Conservation (phyloP, 2,113 vertebrate species). For the Dipodomys stephensi region DNA sequence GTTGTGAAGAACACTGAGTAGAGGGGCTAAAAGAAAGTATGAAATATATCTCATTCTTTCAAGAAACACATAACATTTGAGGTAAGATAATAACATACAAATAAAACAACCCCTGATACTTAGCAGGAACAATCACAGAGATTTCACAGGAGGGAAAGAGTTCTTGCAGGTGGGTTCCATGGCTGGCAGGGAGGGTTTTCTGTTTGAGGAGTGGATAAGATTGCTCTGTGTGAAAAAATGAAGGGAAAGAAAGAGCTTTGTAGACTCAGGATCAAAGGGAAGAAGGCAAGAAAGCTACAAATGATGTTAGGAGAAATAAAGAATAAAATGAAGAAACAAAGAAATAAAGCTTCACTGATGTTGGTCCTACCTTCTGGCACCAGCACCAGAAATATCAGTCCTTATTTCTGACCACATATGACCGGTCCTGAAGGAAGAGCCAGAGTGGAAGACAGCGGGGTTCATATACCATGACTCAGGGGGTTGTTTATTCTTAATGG, state of each 20-base stretch:
- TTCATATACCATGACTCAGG: not conserved
- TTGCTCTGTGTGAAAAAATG: not conserved
- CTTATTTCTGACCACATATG: not conserved
- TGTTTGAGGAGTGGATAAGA: too few relatives aligned
- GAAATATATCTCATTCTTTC: conserved; percentile 20
- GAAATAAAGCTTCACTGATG: not conserved
- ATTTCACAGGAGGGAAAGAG: not conserved
- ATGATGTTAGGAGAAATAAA: not conserved
- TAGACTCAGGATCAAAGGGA: not conserved
- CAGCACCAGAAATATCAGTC: not conserved
- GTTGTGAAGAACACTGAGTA: not conserved
- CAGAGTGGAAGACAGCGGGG: not conserved
- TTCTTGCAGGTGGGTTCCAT: not conserved
- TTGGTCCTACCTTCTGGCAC: not conserved
- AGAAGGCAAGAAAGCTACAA: not conserved
- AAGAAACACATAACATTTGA: not conserved
- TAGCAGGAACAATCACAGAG: not conserved
- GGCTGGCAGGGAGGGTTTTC: too few relatives aligned
- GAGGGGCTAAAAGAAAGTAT: too few relatives aligned
- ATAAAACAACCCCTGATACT: not conserved
- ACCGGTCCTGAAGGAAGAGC: not conserved
- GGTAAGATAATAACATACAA: not conserved
- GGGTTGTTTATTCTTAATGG: not conserved
- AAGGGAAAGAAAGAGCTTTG: not conserved
- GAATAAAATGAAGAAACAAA: not conserved